These are phyloP conservation scores for Pandemis heparana DNA, from an alignment of 2,888 invertebrate species.

Conservation along the genomic window DNA sequence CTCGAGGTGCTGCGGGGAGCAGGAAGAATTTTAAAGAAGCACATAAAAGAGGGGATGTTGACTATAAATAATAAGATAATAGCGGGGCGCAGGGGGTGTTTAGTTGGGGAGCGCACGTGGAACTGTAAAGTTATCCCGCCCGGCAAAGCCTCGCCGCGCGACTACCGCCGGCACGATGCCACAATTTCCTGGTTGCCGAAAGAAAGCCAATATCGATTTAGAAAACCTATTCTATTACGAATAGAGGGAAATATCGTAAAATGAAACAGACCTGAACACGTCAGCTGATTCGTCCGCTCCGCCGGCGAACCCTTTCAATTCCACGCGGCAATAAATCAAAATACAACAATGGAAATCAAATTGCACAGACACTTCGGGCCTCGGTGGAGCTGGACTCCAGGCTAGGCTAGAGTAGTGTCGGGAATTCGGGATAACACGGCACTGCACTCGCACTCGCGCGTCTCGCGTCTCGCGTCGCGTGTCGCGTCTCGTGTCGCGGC, in stretches of 20 bases:
- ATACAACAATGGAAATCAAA: slow-evolving; percentile 6
- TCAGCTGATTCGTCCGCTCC: slow-evolving; percentile 25
- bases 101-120: slow-evolving; percentile 46
- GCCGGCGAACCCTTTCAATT: slow-evolving; percentile 11
- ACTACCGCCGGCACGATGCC: background rate
- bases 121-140: slow-evolving; percentile 39
- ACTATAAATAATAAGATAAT: slow-evolving; percentile 72
- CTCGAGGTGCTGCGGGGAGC: slow-evolving; percentile 7
- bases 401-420: background rate
- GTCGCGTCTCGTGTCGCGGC: slow-evolving; percentile 25
- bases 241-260: slow-evolving; percentile 18
- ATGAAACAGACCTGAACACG: slow-evolving; percentile 29
- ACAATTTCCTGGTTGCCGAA: background rate
- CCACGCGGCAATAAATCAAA: slow-evolving; percentile 14
- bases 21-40: slow-evolving; percentile 39
- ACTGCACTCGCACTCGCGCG: slow-evolving; percentile 22
- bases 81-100: slow-evolving; percentile 48
- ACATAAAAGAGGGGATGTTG: slow-evolving; percentile 47
- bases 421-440: background rate
- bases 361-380: slow-evolving; percentile 6
- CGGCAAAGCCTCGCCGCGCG: slow-evolving; percentile 4
- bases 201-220: slow-evolving; percentile 1
- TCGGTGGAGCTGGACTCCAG: background rate
- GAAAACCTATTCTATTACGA: slow-evolving; percentile 8
- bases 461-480: slow-evolving; percentile 20